Percentiles rank a stretch among this genome's conserved stretches.
Conservation (phyloP, 2,797 vertebrate species). For the Platalea minor region DNA sequence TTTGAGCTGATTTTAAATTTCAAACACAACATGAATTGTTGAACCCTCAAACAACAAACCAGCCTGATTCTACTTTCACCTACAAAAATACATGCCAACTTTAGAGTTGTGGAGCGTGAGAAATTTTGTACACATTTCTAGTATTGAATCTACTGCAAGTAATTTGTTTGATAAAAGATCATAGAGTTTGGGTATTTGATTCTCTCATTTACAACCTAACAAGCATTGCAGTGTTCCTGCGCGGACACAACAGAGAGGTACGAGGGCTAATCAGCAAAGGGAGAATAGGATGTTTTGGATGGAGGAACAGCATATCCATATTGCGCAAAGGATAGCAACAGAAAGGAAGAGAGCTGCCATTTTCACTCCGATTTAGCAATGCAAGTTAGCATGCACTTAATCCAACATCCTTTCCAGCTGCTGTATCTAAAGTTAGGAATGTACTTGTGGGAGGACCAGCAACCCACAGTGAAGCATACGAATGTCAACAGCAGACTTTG, state of each 20-base stretch:
- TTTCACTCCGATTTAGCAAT: neutral
- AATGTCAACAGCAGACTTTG: neutral
- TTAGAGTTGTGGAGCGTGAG: neutral
- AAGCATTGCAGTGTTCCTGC: neutral
- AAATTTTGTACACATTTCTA: neutral
- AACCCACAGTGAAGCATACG: neutral
- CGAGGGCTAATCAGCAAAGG: neutral
- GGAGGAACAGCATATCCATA: neutral
- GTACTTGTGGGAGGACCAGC: neutral
- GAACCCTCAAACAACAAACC: neutral
- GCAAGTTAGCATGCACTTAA: neutral
- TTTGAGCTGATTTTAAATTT: neutral
- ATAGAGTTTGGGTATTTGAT: neutral
- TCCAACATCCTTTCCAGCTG: neutral
- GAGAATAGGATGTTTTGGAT: neutral
- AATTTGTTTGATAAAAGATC: neutral
- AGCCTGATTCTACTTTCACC: neutral
- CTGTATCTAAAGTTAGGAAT: neutral
- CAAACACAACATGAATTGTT: neutral
- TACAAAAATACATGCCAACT: neutral
- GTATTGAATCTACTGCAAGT: neutral
- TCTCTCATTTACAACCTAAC: neutral
- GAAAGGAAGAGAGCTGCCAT: neutral
- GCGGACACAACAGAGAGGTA: neutral
- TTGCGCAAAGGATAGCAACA: neutral